Conservation (phyloP, 2,113 vertebrate genomes). For the Pachypanchax playfairii region DNA sequence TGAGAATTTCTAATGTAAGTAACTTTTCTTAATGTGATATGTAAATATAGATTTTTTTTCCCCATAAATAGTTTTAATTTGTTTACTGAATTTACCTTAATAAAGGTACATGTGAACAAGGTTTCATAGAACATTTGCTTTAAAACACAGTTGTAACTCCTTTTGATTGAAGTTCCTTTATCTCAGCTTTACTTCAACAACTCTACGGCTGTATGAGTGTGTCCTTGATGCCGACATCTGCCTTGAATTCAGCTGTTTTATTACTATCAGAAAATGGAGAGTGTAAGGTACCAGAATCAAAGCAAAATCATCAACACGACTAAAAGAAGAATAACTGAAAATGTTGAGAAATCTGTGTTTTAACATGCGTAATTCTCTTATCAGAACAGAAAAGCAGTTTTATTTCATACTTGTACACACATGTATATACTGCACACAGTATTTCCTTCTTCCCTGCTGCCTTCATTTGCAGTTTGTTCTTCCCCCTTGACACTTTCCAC, state of each 20-base stretch:
- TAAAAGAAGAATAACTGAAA: not conserved
- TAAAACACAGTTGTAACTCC: not conserved
- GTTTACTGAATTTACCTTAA: constrained; percentile 50
- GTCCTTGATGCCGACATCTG: too few species aligned
- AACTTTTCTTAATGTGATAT: constrained; percentile 41
- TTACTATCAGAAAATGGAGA: constrained; percentile 5
- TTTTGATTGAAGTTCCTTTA: not conserved
- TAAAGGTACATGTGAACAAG: constrained; percentile 43
- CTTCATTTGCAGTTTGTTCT: not conserved
- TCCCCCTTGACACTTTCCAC: not conserved
- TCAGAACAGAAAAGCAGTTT: too few species aligned
- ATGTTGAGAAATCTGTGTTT: too few species aligned
- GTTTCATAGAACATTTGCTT: constrained; percentile 39
- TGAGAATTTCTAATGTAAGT: constrained; percentile 45
- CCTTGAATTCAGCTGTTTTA: too few species aligned
- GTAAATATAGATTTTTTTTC: constrained; percentile 64
- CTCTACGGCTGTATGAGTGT: too few species aligned
- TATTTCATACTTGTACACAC: too few species aligned
- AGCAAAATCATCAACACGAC: not conserved
- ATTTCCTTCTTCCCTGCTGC: not conserved
- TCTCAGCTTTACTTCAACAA: not conserved
- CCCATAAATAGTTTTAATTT: constrained; percentile 42
- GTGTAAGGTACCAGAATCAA: constrained; percentile 1
- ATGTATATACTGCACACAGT: too few species aligned
- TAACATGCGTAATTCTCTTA: too few species aligned